Conservation (phyloP, 37 sponge, comb jelly and placozoan genomes). For the Spongilla lacustris region DNA sequence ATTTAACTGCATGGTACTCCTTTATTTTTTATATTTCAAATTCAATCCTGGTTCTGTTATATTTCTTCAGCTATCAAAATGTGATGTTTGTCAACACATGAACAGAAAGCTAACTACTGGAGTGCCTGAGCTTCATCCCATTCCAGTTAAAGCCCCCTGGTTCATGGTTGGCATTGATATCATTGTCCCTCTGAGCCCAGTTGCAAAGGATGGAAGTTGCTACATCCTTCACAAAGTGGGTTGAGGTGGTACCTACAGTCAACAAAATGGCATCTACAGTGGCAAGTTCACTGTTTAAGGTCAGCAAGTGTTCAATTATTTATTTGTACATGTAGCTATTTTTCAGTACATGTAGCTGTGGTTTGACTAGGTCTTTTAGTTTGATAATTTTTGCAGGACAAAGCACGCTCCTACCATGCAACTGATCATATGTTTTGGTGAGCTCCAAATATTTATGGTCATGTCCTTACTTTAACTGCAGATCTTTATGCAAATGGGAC, state of each 20-base stretch:
- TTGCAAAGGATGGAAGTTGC: conserved; percentile 17
- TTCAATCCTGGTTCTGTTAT: too few relatives aligned
- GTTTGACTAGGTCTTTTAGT: too few relatives aligned
- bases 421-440: too few relatives aligned
- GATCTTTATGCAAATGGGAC: conserved; percentile 73
- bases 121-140: conserved; percentile 54
- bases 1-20: too few relatives aligned
- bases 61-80: conserved; percentile 35
- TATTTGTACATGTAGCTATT: too few relatives aligned
- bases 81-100: conserved; percentile 68
- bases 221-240: conserved; percentile 78
- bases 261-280: conserved; percentile 51
- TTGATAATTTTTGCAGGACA: too few relatives aligned
- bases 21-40: too few relatives aligned
- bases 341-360: too few relatives aligned
- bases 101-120: conserved; percentile 59
- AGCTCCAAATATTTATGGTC: too few relatives aligned
- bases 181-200: conserved; percentile 48
- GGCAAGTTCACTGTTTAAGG: conserved; percentile 71
- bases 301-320: not conserved
- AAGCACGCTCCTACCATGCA: too few relatives aligned
- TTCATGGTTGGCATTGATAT: conserved; percentile 70
- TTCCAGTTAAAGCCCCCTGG: conserved; percentile 61
- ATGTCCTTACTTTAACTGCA: not conserved
- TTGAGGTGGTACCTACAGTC: conserved; percentile 47